Evolutionary conservation across 2,888 invertebrate species (phyloP), one percentile per base, ranked within the genome.

Genomic region (Stenchaetothrips biformis): DNA sequence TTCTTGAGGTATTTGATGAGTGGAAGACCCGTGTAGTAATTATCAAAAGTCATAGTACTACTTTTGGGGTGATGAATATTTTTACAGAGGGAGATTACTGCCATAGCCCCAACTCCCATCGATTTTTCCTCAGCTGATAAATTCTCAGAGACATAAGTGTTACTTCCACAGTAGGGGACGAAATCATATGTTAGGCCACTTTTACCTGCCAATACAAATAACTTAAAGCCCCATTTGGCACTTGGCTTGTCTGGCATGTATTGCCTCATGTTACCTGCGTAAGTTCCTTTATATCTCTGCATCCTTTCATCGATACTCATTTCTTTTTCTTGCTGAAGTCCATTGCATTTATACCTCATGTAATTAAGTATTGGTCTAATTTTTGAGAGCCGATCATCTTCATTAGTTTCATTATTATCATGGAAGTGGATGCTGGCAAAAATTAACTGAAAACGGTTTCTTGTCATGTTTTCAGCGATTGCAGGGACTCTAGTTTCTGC

Each of bases 201-300:
- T 21, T 78, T 74, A 47, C 80, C 83, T n/a, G 67, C 67, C 62
- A 82, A 67, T 53, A 83, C 80, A 78, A 82, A 82, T 27, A 82
- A 37, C 78, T 83, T 83, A 81, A 79, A 83, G 9, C 83, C 83
- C 82, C 82, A 86, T 83, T 87, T 86, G 80, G 86, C 85, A 78
- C n/a, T n/a, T n/a, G 86, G 86, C 81, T 86, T 87, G 48, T 84
- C 83, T 25, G 85, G 85, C 81, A 85, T 83, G 82, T 85, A 86
- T 80, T 84, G 85, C 80, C 84, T 85, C 79, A 85, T 49, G 48
- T 62, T 78, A 27, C 79, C 79, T 13, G 79, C 79, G 7, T 80
- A 25, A 82, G 67, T 7, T 79, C 81, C 82, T 84, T 85, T 62
- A 83, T 83, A 16, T 84, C 82, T 81, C 83, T 84, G 18, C 25